Conservation (phyloP, 2,113 vertebrate genomes). For the Seriola dumerili region DNA sequence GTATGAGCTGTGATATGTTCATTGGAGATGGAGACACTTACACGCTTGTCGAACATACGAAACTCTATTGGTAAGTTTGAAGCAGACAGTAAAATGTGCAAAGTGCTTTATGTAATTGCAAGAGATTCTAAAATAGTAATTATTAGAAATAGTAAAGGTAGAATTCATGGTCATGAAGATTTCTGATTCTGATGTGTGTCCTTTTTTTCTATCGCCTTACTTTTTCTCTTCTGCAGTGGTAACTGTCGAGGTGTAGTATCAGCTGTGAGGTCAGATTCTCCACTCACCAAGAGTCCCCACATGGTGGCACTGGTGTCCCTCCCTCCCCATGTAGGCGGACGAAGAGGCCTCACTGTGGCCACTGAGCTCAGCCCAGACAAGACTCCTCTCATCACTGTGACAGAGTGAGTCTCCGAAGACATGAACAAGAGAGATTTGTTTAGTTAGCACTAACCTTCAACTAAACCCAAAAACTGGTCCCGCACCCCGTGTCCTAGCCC, state of each 20-base stretch:
- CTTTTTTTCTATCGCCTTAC: neutral
- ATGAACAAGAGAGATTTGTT: neutral
- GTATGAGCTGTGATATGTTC: conserved; percentile 88
- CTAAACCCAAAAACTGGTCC: neutral
- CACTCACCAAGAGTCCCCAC: conserved; percentile 87
- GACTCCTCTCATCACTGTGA: conserved; percentile 87
- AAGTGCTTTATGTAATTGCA: neutral
- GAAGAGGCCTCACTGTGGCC: conserved; percentile 88
- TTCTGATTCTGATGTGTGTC: neutral
- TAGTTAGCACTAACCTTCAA: neutral
- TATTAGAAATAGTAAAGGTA: neutral
- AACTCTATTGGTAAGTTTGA: conserved; percentile 92
- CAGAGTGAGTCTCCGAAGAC: conserved; percentile 87
- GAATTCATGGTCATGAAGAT: neutral
- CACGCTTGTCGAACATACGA: conserved; percentile 91
- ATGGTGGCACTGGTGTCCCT: conserved; percentile 95
- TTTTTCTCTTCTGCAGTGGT: conserved; percentile 80
- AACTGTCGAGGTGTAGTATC: conserved; percentile 89
- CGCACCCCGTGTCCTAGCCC: neutral
- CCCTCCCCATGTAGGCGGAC: conserved; percentile 87
- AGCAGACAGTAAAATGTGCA: neutral
- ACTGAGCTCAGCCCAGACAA: conserved; percentile 87
- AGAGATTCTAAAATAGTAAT: neutral
- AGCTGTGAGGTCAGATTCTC: conserved; percentile 72
- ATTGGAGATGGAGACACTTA: conserved; percentile 96